Evolutionary conservation across 2,113 vertebrate genomes (phyloP).

Genomic region (Dicentrarchus labrax): DNA sequence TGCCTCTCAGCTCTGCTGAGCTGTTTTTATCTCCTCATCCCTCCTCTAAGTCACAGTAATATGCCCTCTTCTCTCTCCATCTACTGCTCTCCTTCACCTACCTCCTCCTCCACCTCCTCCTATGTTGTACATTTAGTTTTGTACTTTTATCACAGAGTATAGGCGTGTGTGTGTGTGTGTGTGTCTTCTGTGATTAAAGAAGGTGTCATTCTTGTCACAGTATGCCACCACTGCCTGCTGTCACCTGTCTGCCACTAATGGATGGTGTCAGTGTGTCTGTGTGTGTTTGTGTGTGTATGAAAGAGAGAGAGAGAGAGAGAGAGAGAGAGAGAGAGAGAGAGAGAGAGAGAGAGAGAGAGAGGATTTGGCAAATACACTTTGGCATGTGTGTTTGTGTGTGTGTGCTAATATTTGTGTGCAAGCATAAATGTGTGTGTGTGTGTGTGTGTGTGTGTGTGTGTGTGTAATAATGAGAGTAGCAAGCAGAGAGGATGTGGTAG

Average conservation of each 20-base stretch:
- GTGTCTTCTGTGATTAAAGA: conserved; percentile 61
- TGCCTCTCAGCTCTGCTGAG: conserved; percentile 19
- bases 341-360: no score
- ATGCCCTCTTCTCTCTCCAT: neutral
- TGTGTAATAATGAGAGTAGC: neutral
- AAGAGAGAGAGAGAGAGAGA: neutral
- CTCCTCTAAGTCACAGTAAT: conserved; percentile 9
- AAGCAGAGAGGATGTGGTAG: conserved; percentile 3
- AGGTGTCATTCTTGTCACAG: conserved; percentile 63
- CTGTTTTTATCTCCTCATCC: neutral
- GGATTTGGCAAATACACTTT: no score
- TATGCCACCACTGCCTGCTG: conserved; percentile 60
- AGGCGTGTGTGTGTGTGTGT: conserved; percentile 25
- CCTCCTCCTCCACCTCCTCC: conserved; percentile 3
- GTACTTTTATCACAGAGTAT: conserved; percentile 4
- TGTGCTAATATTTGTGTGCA: neutral
- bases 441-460: neutral
- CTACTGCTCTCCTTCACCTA: neutral
- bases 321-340: no score
- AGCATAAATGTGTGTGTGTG: no score
- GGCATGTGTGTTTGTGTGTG: neutral
- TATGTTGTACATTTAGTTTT: conserved; percentile 1
- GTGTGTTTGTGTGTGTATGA: conserved; percentile 5
- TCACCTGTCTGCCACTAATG: conserved; percentile 63
- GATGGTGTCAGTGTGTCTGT: conserved; percentile 39